Base-by-base conservation (phyloP, 2,888 invertebrate species). In the Petrophora chlorosata region DNA sequence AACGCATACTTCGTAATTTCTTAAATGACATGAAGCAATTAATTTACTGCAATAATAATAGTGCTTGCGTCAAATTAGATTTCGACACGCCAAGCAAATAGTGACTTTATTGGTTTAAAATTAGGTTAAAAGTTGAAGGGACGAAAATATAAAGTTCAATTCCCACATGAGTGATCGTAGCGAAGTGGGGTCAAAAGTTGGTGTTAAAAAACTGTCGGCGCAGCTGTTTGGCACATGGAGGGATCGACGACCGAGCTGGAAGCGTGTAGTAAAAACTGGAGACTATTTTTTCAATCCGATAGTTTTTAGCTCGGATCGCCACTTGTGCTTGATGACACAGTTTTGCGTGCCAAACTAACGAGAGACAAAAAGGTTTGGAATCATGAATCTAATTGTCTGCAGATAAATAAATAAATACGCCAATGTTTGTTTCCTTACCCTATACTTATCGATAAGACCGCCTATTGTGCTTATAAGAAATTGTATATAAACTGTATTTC, bases 171-270 rank as follows among this genome's bases (percentile, higher is more conserved):
- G 76, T 80, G 84, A 86, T 87, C 81, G 81, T 63, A 70, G 74
- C 76, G 76, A 80, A 83, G 86, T 80, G 87, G 87, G 87, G 87
- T 88, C 87, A 88, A 80, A 87, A 84, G 84, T 87, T 79, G 73
- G 79, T 77, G 77, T 82, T 86, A 85, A 86, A 88, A 88, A 85
- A 76, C 70, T 74, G 75, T 68, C 53, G 70, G 72, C 79, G 77
- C 89, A 89, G 88, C 82, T 90, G 89, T 80, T 74, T 73, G 81
- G 82, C 88, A 89, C 82, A 83, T 84, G 84, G 77, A 46, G 57
- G 51, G 56, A 44, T 43, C 59, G 54, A 35, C 52, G 51, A 50
- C 54, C 56, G 49, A 29, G 35, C 10, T 41, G 15, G n/a, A 12
- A 36, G 23, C 36, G 32, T 44, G 43, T 39, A 39, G 42, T 48